Percentiles rank a stretch among this genome's conserved stretches.
phyloP scores from a whole-genome alignment of 2,113 vertebrate genomes.

The Platycercus adscitus region DNA sequence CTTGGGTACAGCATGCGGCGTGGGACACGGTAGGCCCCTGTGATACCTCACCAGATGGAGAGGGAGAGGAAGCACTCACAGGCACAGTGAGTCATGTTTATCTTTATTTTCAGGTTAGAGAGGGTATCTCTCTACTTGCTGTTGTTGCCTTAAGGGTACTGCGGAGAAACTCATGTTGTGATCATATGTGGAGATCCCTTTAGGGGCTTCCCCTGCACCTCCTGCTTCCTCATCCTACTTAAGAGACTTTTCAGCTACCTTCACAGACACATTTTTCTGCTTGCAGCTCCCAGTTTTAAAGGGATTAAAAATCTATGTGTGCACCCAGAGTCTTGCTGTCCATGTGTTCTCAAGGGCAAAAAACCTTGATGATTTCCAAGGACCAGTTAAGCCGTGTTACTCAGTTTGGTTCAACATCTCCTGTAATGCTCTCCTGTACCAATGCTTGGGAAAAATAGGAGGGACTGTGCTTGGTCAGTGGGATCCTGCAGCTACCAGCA shows the following conservation, averaged over 20 bases:
- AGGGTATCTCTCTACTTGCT: background rate
- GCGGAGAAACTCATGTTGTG: background rate
- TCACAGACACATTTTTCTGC: background rate
- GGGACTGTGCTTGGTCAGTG: background rate
- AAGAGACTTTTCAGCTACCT: background rate
- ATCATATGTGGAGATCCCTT: background rate
- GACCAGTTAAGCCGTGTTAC: background rate
- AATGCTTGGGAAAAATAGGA: background rate
- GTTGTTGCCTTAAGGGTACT: background rate
- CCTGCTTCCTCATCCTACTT: background rate
- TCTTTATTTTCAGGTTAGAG: background rate
- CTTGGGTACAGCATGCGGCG: background rate
- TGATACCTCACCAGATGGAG: background rate
- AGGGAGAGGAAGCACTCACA: background rate
- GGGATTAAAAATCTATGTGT: background rate
- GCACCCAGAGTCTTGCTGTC: background rate
- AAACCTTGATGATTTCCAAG: background rate
- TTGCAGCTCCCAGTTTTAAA: background rate
- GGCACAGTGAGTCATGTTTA: background rate
- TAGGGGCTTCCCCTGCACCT: background rate
- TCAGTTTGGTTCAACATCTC: background rate
- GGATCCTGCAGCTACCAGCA: no score
- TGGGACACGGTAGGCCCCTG: background rate
- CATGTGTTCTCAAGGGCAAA: accelerated
- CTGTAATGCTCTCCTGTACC: background rate